Evolutionary conservation across 2,888 invertebrate species (phyloP), one percentile per base, ranked within the genome.

Genomic region (Tipula confusa): DNA sequence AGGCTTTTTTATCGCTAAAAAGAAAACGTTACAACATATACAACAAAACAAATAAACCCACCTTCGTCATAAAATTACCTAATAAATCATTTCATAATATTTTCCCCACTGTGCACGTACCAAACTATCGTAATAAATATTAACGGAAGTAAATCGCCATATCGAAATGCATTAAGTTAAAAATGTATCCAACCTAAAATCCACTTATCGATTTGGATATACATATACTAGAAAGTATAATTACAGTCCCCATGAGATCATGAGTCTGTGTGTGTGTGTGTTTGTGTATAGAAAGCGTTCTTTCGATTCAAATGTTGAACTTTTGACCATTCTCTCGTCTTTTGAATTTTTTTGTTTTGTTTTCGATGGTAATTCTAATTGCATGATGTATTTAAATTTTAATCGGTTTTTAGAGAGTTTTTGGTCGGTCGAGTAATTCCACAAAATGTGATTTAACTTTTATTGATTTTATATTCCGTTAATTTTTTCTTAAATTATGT

Each of bases 131-230:
- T n/a, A n/a, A n/a, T n/a, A 64, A n/a, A 24, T 64, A 64, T 64
- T 64, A 64, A 64, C 64, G 64, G 64, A 64, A 64, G 64, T 64
- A 64, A 64, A 64, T 64, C 64, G 24, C 64, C 64, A 64, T 64
- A 64, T 64, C 64, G 24, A 64, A 64, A 18, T 64, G 64, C 64
- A 64, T 64, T 64, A 18, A n/a, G n/a, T n/a, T n/a, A 64, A 43
- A 64, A 43, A 64, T 64, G 18, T 18, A 64, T 64, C 64, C 11
- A 24, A 64, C 24, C 64, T n/a, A n/a, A 2, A 64, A 64, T 24
- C 64, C 24, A 64, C 64, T 64, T 64, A 64, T 64, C 24, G 64
- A 64, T 64, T 24, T 64, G 24, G 64, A 24, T 24, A 11, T 43
- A 15, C 11, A 31, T 31, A 31, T 31, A 31, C 9, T 64, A 64